These are phyloP conservation scores for Gastrophryne carolinensis DNA, from an alignment of 2,797 vertebrate genomes.

Conservation along the genomic window DNA sequence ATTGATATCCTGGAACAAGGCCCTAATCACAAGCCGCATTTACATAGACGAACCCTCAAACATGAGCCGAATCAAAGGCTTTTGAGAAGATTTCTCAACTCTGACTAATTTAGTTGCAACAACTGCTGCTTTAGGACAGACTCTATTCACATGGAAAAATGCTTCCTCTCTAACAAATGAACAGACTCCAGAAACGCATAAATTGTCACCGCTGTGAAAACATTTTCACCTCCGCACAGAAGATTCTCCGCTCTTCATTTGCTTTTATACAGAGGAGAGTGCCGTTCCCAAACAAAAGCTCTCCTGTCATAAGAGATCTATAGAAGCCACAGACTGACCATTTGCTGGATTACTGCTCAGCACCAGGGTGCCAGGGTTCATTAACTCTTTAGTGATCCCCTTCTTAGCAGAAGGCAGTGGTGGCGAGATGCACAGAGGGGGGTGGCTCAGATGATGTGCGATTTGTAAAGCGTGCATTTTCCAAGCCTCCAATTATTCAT, in stretches of 20 bases:
- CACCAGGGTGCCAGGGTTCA: conserved; percentile 6
- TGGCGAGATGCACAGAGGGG: background rate
- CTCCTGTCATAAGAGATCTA: conserved; percentile 31
- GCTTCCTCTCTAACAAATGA: conserved; percentile 32
- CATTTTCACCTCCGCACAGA: conserved; percentile 32
- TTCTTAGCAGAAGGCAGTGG: background rate
- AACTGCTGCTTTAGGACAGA: conserved; percentile 22
- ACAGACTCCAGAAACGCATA: conserved; percentile 25
- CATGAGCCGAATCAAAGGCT: conserved; percentile 36
- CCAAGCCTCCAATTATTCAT: background rate
- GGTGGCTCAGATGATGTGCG: background rate
- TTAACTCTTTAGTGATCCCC: conserved; percentile 15
- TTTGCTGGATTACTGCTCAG: conserved; percentile 41
- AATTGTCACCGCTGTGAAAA: conserved; percentile 45
- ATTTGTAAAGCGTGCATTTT: background rate
- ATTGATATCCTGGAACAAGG: conserved; percentile 4
- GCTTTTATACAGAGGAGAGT: conserved; percentile 24
- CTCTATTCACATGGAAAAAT: conserved; percentile 43
- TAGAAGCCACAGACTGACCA: conserved; percentile 37
- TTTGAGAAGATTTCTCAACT: conserved; percentile 13
- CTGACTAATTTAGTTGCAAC: conserved; percentile 32
- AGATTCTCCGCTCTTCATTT: conserved; percentile 19
- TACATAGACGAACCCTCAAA: conserved; percentile 19
- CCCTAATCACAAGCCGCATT: conserved; percentile 18
- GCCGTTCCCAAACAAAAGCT: conserved; percentile 15